Conservation (phyloP, 2,797 vertebrate species). For the Periophthalmus magnuspinnatus region DNA sequence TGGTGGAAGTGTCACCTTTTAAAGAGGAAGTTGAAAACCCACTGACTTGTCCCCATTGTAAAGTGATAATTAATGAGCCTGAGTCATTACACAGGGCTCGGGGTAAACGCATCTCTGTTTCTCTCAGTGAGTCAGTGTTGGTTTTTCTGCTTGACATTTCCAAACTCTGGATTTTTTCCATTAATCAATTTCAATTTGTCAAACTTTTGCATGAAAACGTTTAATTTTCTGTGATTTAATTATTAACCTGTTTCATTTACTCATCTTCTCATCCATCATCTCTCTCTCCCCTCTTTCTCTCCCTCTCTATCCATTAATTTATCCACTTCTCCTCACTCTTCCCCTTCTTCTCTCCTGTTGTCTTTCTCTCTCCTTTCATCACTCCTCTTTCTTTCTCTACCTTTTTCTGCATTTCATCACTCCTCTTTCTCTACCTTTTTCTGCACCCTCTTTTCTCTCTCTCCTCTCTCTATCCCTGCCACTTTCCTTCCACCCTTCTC, state of each 20-base stretch:
- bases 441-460: too few relatives aligned
- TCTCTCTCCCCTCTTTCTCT: not conserved
- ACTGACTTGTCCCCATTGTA: too few relatives aligned
- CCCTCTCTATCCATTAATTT: too few relatives aligned
- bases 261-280: slow-evolving; percentile 23
- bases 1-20: too few relatives aligned
- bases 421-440: not conserved
- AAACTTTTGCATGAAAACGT: slow-evolving; percentile 38
- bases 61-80: too few relatives aligned
- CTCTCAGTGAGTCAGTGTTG: slow-evolving; percentile 22
- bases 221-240: slow-evolving; percentile 20
- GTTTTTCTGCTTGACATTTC: slow-evolving; percentile 25
- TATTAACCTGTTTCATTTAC: slow-evolving; percentile 29
- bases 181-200: slow-evolving; percentile 18
- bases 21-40: too few relatives aligned
- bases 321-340: slow-evolving; percentile 11
- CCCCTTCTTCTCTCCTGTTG: too few relatives aligned
- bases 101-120: not conserved
- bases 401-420: too few relatives aligned
- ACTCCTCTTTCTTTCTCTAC: not conserved
- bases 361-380: not conserved
- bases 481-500: too few relatives aligned
- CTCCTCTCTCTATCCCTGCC: not conserved
- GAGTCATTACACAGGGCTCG: not conserved
- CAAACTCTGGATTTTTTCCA: not conserved